Conservation (phyloP, 2,888 invertebrate genomes). For the Phoronis australis region DNA sequence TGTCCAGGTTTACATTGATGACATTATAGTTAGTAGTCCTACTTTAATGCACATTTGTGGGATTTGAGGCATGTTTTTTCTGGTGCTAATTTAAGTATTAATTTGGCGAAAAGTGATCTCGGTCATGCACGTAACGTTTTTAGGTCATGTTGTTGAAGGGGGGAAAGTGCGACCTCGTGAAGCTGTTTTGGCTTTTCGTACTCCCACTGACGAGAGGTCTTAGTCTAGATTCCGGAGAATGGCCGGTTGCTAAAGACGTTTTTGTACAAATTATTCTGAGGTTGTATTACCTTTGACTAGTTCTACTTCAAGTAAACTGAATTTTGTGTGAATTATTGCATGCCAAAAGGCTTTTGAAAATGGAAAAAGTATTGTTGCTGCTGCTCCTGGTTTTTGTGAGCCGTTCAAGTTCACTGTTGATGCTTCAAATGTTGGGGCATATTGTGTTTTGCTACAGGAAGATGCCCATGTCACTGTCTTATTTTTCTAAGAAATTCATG, state of each 20-base stretch:
- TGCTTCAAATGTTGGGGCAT: background rate
- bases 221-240: conserved; percentile 4
- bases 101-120: conserved; percentile 2
- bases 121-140: background rate
- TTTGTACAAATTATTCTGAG: conserved; percentile 2
- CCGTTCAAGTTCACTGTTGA: conserved; percentile 2
- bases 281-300: conserved; percentile 1
- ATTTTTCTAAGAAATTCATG: conserved; percentile 3
- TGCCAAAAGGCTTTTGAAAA: conserved; percentile 1
- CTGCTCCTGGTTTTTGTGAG: conserved; percentile 1
- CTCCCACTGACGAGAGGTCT: background rate
- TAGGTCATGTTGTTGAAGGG: conserved; percentile 3
- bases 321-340: background rate
- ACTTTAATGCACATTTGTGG: conserved; percentile 4
- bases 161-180: background rate
- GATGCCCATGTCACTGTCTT: background rate
- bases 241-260: conserved; percentile 3
- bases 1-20: no score
- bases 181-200: background rate
- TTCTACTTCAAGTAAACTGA: background rate
- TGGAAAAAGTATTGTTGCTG: conserved; percentile 1
- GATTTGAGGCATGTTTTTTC: background rate
- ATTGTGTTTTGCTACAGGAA: conserved; percentile 3
- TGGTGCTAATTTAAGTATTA: conserved; percentile 2
- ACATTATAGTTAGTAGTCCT: no score